A percentile compares a stretch with the other conserved stretches of the same genome.
phyloP scores from a whole-genome alignment of 2,113 vertebrate genomes.

The Mesoclemmys tuberculata region DNA sequence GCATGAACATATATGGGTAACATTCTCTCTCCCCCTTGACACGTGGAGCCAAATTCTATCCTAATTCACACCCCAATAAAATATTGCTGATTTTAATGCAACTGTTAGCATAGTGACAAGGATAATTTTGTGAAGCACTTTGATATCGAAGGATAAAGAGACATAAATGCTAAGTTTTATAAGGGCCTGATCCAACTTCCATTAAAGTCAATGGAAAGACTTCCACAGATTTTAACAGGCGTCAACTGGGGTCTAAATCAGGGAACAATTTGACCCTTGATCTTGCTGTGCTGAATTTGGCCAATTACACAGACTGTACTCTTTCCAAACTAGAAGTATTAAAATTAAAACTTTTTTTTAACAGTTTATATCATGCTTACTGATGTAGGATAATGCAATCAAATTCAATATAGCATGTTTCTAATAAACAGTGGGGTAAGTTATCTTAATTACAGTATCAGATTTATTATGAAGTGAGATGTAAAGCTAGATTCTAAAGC shows the following conservation, averaged over 20 bases:
- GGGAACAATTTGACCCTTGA: neutral
- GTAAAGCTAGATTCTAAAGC: neutral
- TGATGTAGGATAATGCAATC: neutral
- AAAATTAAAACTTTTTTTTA: neutral
- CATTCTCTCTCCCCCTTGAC: too few species aligned
- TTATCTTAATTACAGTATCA: neutral
- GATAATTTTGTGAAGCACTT: neutral
- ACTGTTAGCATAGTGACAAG: neutral
- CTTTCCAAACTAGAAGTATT: neutral
- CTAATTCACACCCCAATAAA: neutral
- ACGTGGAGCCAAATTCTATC: neutral
- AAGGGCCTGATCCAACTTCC: neutral
- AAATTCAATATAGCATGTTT: neutral
- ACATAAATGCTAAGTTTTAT: neutral
- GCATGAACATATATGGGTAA: neutral
- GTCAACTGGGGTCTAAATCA: neutral
- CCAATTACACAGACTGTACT: neutral
- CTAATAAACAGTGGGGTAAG: neutral
- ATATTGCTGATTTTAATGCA: neutral
- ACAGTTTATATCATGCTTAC: neutral
- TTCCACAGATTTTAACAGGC: neutral
- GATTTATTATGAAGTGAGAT: neutral
- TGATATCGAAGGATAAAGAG: neutral
- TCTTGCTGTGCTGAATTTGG: neutral
- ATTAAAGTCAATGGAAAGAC: neutral